Evolutionary conservation across 2,888 invertebrate species (phyloP), one percentile per base, ranked within the genome.

Genomic region (Crocallis elinguaria): DNA sequence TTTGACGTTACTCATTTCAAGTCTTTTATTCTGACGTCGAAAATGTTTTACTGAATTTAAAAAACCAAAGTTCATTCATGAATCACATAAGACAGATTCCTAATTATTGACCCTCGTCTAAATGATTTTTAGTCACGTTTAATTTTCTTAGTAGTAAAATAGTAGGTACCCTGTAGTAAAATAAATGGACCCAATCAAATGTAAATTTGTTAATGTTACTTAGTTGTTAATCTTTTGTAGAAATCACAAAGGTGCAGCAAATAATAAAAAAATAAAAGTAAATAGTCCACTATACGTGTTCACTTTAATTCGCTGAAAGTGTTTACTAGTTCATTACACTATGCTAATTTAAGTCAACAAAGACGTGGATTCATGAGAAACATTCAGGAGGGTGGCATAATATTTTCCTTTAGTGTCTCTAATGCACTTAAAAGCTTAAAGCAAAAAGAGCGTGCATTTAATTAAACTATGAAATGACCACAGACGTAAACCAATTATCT

Each of bases 381-480:
- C 23, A 8, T 23, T 8, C 19, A 5, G 19, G 19, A 19, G 3
- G 3, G 8, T 8, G 23, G 23, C 1, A 5, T 6, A 5, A 5
- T 23, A 7, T 23, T 23, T 23, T 23, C 3, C 5, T 23, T 23
- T 23, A 23, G 8, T 23, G 2, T 33, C 3, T 5, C 11, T 38
- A 39, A 44, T 27, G 35, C 39, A 51, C 11, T 39, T 29, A 21
- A 57, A 51, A 59, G 12, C 13, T 17, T 8, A 14, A 11, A 27
- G 23, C 1, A 37, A 44, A 21, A 44, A 62, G 66, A 65, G 64
- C 66, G 62, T 64, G 63, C 66, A 69, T 76, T 79, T 74, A 75
- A 79, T 79, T 79, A 79, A 76, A 69, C 66, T 77, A 75, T 76
- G 77, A 76, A 79, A 79, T 71, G 73, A 68, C 67, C 65, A 60